phyloP scores from a whole-genome alignment of 2,113 vertebrate species.

The Trematocara variabile region DNA sequence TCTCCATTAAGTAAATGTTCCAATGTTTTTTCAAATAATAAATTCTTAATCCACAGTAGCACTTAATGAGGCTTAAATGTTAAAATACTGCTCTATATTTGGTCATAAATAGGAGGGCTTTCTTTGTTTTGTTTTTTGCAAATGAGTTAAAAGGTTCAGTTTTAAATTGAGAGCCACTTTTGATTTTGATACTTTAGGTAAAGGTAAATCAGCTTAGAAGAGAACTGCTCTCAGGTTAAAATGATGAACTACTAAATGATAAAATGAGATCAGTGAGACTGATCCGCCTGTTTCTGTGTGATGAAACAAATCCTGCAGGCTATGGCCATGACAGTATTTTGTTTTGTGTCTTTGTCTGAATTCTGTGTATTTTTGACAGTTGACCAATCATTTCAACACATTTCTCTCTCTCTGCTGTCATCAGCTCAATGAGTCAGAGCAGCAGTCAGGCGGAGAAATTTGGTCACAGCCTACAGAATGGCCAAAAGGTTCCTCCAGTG shows the following conservation, averaged over 20 bases:
- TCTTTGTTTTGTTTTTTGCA: background rate
- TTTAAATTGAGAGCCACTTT: background rate
- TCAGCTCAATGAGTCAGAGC: constrained; percentile 55
- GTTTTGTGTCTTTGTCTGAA: background rate
- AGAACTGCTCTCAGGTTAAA: background rate
- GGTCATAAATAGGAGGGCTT: background rate
- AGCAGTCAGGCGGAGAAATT: constrained; percentile 39
- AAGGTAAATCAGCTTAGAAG: background rate
- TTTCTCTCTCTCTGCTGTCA: background rate
- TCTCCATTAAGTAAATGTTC: background rate
- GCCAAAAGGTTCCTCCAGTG: constrained; percentile 27
- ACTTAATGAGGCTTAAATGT: background rate
- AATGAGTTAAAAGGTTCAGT: background rate
- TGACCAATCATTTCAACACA: background rate
- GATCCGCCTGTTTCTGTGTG: background rate
- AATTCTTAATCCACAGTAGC: background rate
- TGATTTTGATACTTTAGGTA: background rate
- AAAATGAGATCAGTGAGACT: background rate
- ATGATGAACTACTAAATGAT: background rate
- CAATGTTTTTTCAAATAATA: background rate
- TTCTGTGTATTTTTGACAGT: background rate
- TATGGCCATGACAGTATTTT: background rate
- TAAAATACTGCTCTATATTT: background rate
- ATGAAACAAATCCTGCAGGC: background rate
- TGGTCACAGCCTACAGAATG: constrained; percentile 48